phyloP scores from a whole-genome alignment of 2,888 invertebrate species.

The Pachycephus smyrnensis region DNA sequence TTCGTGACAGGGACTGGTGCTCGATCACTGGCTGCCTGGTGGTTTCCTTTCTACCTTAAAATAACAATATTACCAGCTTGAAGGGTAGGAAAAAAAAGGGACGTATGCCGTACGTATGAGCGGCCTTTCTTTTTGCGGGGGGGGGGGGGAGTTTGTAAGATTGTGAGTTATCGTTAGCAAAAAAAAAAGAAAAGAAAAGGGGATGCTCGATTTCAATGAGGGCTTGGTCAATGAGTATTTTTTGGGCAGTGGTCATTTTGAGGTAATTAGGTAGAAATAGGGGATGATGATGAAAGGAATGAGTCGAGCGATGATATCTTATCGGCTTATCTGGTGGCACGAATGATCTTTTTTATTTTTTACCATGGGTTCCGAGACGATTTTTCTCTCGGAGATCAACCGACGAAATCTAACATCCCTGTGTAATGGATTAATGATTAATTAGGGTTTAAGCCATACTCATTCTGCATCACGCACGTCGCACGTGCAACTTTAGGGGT shows the following conservation, averaged over 20 bases:
- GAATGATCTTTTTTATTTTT: not conserved
- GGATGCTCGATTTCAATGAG: not conserved
- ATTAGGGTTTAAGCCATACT: not conserved
- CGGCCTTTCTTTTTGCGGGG: not conserved
- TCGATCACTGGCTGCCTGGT: constrained; percentile 23
- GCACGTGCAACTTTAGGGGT: not conserved
- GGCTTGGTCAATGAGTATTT: not conserved
- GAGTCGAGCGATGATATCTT: not conserved
- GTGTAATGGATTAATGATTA: not conserved
- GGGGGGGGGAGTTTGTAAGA: not conserved
- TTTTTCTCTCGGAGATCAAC: not conserved
- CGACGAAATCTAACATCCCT: not conserved
- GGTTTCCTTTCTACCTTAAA: not conserved
- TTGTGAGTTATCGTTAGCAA: not conserved
- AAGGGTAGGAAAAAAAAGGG: constrained; percentile 29
- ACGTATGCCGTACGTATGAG: constrained; percentile 7
- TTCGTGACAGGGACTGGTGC: constrained; percentile 33
- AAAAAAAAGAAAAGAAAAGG: not conserved
- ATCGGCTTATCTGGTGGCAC: not conserved
- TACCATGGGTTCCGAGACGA: not conserved
- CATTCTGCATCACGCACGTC: not conserved
- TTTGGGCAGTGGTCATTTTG: not conserved
- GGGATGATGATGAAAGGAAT: not conserved
- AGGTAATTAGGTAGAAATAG: not conserved
- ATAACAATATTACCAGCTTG: not conserved